Percentiles rank a stretch among this genome's conserved stretches.
These are phyloP conservation scores for Darevskia nairensis DNA, from an alignment of 2,797 vertebrate species.

Conservation along the genomic window DNA sequence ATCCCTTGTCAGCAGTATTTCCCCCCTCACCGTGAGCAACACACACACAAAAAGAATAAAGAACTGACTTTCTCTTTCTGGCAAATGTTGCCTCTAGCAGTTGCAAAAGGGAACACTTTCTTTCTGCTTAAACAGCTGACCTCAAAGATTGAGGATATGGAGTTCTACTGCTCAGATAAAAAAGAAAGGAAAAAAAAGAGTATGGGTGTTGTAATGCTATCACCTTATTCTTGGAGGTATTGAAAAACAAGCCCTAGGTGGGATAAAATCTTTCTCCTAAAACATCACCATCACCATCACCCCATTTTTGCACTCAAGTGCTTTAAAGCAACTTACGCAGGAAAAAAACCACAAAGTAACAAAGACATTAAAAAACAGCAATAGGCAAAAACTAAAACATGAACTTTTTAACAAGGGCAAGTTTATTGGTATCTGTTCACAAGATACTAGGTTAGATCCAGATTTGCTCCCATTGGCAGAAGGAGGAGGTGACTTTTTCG, in stretches of 20 bases:
- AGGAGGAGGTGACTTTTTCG: no score
- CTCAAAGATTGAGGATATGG: not conserved
- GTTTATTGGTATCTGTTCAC: not conserved
- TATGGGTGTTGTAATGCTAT: not conserved
- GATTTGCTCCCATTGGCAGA: no score
- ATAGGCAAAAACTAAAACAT: no score
- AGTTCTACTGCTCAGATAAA: constrained; percentile 24
- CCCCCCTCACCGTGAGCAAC: constrained; percentile 10
- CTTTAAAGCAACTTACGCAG: no score
- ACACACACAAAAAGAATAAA: constrained; percentile 24
- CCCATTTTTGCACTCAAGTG: not conserved
- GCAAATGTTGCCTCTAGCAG: not conserved
- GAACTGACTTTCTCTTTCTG: not conserved
- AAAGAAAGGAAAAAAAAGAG: not conserved
- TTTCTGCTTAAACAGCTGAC: constrained; percentile 32
- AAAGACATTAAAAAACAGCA: no score
- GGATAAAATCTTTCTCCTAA: not conserved
- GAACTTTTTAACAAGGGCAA: not conserved
- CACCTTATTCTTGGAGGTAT: not conserved
- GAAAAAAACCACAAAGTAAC: no score
- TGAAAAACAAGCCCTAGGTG: not conserved
- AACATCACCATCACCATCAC: not conserved
- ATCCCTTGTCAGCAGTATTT: constrained; percentile 28
- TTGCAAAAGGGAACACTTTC: not conserved
- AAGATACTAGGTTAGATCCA: not conserved